phyloP scores from a whole-genome alignment of 64 coral and sea anemone genomes.

The Orbicella faveolata region DNA sequence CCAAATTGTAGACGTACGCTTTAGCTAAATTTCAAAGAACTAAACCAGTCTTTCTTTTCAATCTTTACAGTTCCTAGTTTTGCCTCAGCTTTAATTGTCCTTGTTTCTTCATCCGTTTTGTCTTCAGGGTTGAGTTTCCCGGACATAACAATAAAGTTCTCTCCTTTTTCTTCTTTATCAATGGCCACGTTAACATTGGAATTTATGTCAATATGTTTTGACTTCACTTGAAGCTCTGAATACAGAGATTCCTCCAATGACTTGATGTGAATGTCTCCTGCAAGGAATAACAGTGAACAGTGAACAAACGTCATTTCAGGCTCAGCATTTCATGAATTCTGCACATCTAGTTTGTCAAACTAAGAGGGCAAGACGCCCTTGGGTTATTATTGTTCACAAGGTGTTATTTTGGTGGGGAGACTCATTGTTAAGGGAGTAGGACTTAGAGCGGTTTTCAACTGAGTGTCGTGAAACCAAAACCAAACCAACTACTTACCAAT shows the following conservation, averaged over 20 bases:
- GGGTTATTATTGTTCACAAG: too few relatives aligned
- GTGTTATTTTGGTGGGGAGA: too few relatives aligned
- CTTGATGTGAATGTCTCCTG: constrained; percentile 34
- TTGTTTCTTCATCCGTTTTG: not conserved
- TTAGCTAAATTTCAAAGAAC: constrained; percentile 15
- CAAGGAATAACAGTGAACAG: not conserved
- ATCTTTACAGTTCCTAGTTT: constrained; percentile 58
- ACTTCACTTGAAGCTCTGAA: constrained; percentile 28
- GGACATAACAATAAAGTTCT: constrained; percentile 24
- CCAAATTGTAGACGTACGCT: not conserved
- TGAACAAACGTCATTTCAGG: too few relatives aligned
- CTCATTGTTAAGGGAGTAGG: too few relatives aligned
- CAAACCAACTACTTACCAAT: too few relatives aligned
- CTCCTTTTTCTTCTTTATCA: constrained; percentile 12
- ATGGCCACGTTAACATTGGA: constrained; percentile 12
- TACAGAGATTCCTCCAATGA: constrained; percentile 4
- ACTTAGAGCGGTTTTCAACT: too few relatives aligned
- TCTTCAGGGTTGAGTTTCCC: constrained; percentile 12
- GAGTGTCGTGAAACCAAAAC: too few relatives aligned
- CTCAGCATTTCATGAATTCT: too few relatives aligned
- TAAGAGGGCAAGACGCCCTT: too few relatives aligned
- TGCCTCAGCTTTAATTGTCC: constrained; percentile 35
- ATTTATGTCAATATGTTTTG: constrained; percentile 16
- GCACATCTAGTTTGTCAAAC: too few relatives aligned
- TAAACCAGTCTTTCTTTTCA: constrained; percentile 58